Base-by-base conservation (phyloP, 2,888 invertebrate genomes). In the Cynaeus angustus region DNA sequence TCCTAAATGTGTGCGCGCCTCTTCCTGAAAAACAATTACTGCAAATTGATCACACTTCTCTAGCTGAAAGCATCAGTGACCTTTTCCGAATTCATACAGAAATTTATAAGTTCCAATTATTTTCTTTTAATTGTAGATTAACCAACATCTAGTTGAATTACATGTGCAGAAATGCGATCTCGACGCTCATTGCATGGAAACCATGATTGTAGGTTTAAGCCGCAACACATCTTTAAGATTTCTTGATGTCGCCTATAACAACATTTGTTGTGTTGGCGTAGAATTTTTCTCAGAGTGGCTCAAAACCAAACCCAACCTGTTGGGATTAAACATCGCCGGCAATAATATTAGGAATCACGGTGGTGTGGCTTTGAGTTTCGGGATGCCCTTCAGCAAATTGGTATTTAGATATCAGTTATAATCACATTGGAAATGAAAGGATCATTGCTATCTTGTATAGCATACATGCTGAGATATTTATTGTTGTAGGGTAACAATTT, bases 141-240 rank as follows among this genome's bases (percentile, higher is more conserved):
- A 87, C 74, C 73, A 62, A 7, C 83, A 83, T 2, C 83, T 91
- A 30, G 82, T 86, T 0, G 89, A 89, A 74, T 77, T 91, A 8
- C 88, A 89, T 81, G 80, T 89, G 16, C 89, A 89, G 78, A 91
- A 91, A 75, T 89, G 88, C 72, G 84, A 87, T 77, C 87, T 91
- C 33, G 86, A 87, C 9, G 87, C 88, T 0, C 90, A 90, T 66
- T 90, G 91, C 75, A 82, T 90, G 41, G 89, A 90, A 72, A 86
- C 86, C 65, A 82, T 91, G 66, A 78, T 86, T 3, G 78, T 86
- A 46, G 90, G 90, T 4, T 82, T 90, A 48, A 79, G 83, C 9
- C 74, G 77, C 0, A 91, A 91, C 75, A 83, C 79, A 0, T 86
- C 87, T 0, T 77, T 91, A n/a, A 73, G 87, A 12, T 85, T 90